phyloP scores from a whole-genome alignment of 1,140 invertebrate species.

The Trigoniulus corallinus region DNA sequence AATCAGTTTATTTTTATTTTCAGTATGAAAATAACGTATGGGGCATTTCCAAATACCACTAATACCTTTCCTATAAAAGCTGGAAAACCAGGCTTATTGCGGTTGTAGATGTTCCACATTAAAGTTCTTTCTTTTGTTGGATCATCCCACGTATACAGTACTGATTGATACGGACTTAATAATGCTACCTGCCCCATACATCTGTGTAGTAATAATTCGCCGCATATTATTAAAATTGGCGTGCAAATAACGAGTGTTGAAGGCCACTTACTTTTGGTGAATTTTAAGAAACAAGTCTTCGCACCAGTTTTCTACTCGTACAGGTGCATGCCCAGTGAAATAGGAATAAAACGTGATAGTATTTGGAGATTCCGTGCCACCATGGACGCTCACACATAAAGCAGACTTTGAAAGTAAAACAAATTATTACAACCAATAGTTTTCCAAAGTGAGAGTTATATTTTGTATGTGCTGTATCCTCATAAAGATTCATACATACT shows the following conservation, averaged over 20 bases:
- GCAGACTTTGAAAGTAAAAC: constrained; percentile 37
- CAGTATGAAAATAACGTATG: background rate
- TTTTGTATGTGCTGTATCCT: background rate
- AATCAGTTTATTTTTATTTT: background rate
- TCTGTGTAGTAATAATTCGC: constrained; percentile 12
- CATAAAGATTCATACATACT: constrained; percentile 31
- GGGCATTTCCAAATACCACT: background rate
- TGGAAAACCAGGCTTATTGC: constrained; percentile 49
- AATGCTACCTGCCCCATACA: constrained; percentile 42
- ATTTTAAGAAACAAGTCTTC: constrained; percentile 64
- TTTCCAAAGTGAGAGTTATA: too few relatives aligned
- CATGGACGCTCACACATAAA: constrained; percentile 49
- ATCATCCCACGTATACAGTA: constrained; percentile 75
- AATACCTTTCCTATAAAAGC: constrained; percentile 48
- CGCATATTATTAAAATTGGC: constrained; percentile 2
- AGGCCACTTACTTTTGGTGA: constrained; percentile 39
- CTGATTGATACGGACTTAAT: constrained; percentile 54
- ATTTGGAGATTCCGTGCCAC: constrained; percentile 50
- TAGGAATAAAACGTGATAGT: constrained; percentile 52
- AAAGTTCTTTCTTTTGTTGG: constrained; percentile 48
- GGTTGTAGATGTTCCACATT: constrained; percentile 68
- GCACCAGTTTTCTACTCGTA: constrained; percentile 61
- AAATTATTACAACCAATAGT: too few relatives aligned
- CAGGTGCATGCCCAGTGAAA: constrained; percentile 49
- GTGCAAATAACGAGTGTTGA: background rate